These are phyloP conservation scores for Montipora foliosa DNA, from an alignment of 64 coral and sea anemone genomes.

Conservation along the genomic window DNA sequence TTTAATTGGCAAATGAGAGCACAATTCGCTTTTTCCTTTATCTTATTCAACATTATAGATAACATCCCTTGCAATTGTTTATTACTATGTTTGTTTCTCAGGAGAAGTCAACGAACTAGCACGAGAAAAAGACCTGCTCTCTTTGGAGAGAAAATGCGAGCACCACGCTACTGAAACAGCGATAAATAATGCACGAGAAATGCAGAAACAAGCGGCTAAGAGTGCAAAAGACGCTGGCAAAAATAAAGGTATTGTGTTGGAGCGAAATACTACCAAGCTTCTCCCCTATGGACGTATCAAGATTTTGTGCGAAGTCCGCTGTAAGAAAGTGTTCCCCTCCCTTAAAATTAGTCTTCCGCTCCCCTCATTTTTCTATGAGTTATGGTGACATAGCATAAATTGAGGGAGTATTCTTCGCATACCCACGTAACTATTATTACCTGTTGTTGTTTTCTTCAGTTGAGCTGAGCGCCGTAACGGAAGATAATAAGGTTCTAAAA, in stretches of 20 bases:
- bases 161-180: conserved; percentile 91
- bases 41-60: no score
- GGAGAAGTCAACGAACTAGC: conserved; percentile 88
- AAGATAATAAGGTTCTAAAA: conserved; percentile 88
- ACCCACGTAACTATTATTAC: no score
- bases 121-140: conserved; percentile 78
- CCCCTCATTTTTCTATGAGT: no score
- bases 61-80: no score
- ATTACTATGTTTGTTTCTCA: conserved; percentile 5
- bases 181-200: conserved; percentile 85
- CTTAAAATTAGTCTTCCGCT: no score
- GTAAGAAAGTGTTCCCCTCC: not conserved
- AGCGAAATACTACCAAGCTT: no score
- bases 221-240: conserved; percentile 96
- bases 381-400: no score
- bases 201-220: conserved; percentile 97
- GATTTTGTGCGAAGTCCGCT: not conserved
- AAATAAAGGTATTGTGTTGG: conserved; percentile 82
- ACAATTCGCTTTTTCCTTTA: no score
- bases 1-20: no score
- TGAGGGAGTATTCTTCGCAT: no score
- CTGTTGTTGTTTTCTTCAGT: conserved; percentile 52
- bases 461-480: conserved; percentile 82
- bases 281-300: no score
- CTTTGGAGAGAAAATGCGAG: conserved; percentile 90